Evolutionary conservation across 2,113 vertebrate genomes (phyloP), one percentile per base, ranked within the genome.

Genomic region (Halcyon senegalensis): DNA sequence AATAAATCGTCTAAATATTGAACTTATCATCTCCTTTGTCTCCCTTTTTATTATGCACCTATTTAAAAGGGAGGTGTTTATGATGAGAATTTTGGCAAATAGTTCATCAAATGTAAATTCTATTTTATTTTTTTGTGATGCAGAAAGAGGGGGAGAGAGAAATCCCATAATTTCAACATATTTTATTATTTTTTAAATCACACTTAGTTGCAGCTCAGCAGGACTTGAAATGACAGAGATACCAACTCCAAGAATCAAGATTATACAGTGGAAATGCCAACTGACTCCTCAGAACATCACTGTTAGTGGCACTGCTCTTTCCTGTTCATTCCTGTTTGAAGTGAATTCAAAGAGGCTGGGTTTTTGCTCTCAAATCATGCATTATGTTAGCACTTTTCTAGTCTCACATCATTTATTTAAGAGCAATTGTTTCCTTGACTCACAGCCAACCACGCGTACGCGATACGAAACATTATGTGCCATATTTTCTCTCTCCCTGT

Each of bases 401-500:
- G 23, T 53, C 43, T 81, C 83, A 82, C 80, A 10, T 79, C 5
- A 41, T 69, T 87, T 82, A 21, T 92, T 87, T 79, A 53, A 50
- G 20, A 84, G 79, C 18, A 78, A 12, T 72, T 28, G 8, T 70
- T 90, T 44, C 68, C 60, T 76, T 35, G 46, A 59, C 64, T 72
- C 88, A 10, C 48, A 86, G 76, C 59, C 58, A 30, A 60, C 51
- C 51, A 28, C 63, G n/a, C 3, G 1, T 10, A 43, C 0, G 21
- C 0, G 37, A 68, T 8, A 30, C 0, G 1, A n/a, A 66, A 16
- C 64, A 4, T 48, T 9, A 16, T 0, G 1, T 64, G 83, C 41
- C 1, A 0, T 35, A 4, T 90, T 93, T 90, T 78, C 4, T 53
- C 77, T 60, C 48, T 78, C 68, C 70, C 51, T 31, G 63, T 67